These are phyloP conservation scores for Haliclona indistincta DNA, from an alignment of 37 sponge, comb jelly and placozoan genomes.

Conservation along the genomic window DNA sequence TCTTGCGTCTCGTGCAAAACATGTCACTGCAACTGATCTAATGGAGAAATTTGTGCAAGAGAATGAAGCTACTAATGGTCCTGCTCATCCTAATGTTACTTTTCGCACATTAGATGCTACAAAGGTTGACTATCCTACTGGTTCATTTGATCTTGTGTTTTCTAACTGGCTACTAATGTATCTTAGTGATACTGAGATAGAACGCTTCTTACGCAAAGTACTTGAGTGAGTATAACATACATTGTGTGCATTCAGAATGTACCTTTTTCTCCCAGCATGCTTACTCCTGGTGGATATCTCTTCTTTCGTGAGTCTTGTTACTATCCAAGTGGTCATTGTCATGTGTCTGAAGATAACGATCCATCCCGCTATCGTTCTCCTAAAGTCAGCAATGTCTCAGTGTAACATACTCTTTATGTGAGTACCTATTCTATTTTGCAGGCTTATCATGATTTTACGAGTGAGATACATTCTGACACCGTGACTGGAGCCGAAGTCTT, in stretches of 20 bases:
- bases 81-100: slow-evolving; percentile 17
- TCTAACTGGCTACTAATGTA: slow-evolving; percentile 75
- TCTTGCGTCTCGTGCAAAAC: slow-evolving; percentile 40
- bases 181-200: slow-evolving; percentile 51
- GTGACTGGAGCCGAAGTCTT: slow-evolving; percentile 13
- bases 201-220: slow-evolving; percentile 11
- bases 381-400: background rate
- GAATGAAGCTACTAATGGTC: slow-evolving; percentile 46
- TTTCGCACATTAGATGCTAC: slow-evolving; percentile 46
- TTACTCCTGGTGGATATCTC: slow-evolving; percentile 35
- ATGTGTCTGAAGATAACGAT: slow-evolving; percentile 2
- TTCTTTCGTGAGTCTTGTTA: slow-evolving; percentile 69
- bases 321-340: slow-evolving; percentile 33
- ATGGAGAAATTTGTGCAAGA: slow-evolving; percentile 59
- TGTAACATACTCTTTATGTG: background rate
- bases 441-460: too few species aligned
- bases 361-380: slow-evolving; percentile 40
- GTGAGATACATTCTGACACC: too few species aligned
- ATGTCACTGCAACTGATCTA: slow-evolving; percentile 51
- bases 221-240: slow-evolving; percentile 19
- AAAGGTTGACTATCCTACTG: slow-evolving; percentile 19
- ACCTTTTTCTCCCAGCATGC: slow-evolving; percentile 12
- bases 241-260: background rate
- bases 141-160: slow-evolving; percentile 55
- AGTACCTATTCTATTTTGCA: background rate